These are phyloP conservation scores for Balaeniceps rex DNA, from an alignment of 2,113 vertebrate species.

Conservation along the genomic window DNA sequence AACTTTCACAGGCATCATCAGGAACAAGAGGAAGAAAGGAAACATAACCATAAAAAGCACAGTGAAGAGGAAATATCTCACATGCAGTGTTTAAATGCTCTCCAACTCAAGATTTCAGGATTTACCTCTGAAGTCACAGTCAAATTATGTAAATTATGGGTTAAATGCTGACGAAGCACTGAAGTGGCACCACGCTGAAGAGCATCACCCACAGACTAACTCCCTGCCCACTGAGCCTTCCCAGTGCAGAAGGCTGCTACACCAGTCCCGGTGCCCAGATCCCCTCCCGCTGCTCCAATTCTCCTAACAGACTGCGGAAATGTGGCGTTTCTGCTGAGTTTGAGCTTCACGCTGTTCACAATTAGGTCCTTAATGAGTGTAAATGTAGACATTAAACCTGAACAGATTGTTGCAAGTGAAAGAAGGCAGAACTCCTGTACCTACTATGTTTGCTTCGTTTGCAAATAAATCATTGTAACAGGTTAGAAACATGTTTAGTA, in stretches of 20 bases:
- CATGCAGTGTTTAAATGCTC: fast-evolving
- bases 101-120: not conserved
- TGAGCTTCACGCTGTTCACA: not conserved
- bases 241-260: not conserved
- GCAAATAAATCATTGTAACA: not conserved
- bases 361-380: not conserved
- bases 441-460: not conserved
- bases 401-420: not conserved
- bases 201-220: not conserved
- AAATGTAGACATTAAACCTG: not conserved
- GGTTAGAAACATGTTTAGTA: not conserved
- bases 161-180: not conserved
- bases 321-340: not conserved
- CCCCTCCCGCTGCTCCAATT: not conserved
- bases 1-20: not conserved
- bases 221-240: not conserved
- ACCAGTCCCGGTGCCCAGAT: fast-evolving
- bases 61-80: not conserved
- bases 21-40: not conserved
- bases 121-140: not conserved
- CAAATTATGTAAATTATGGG: not conserved
- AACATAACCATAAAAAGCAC: not conserved
- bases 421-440: not conserved
- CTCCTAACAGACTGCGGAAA: not conserved
- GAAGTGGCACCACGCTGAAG: not conserved